These are phyloP conservation scores for Poliocrania exsul DNA, from an alignment of 2,797 vertebrate genomes.

Conservation along the genomic window DNA sequence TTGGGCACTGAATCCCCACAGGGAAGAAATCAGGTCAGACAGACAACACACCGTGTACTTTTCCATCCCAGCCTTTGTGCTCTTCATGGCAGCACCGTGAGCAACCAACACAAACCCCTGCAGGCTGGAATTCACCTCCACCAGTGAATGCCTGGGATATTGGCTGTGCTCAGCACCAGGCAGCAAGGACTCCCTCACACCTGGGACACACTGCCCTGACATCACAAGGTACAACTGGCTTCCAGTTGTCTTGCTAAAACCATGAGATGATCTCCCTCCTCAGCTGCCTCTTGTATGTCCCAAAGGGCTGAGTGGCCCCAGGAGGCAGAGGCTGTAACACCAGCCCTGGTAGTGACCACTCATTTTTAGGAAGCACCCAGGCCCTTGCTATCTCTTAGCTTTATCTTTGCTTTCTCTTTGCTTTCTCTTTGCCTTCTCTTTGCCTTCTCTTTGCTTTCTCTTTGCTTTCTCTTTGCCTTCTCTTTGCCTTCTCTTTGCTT, in stretches of 20 bases:
- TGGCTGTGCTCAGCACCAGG: neutral
- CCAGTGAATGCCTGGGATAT: neutral
- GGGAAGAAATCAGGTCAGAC: neutral
- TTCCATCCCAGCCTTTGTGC: neutral
- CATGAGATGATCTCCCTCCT: neutral
- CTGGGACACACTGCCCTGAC: neutral
- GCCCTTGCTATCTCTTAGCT: neutral
- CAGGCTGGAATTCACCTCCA: neutral
- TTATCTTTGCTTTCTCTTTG: neutral
- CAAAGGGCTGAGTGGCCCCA: neutral
- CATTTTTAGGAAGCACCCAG: neutral
- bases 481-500: neutral
- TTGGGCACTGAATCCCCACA: neutral
- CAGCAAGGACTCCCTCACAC: neutral
- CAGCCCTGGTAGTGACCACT: neutral
- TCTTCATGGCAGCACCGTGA: neutral
- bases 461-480: neutral
- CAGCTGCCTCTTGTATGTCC: neutral
- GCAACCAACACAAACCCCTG: neutral
- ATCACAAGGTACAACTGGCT: neutral
- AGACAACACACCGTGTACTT: accelerated
- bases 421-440: neutral
- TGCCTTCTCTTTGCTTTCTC: neutral
- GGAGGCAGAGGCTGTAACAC: neutral
- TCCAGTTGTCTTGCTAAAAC: neutral